Evolutionary conservation across 2,888 invertebrate genomes (phyloP).

Genomic region (Marronus borbonicus): DNA sequence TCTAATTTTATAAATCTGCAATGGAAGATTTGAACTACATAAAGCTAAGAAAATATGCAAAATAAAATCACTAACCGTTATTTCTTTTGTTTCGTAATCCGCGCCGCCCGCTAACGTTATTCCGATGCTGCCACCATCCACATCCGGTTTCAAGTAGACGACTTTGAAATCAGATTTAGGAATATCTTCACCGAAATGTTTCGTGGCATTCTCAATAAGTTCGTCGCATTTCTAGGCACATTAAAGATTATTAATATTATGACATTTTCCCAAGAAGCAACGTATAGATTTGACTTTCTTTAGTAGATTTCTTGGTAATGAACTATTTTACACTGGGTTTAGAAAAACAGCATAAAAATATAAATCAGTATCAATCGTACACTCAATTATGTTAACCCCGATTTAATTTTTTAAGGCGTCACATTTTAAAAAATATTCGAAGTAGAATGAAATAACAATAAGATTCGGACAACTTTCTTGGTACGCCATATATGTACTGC

Average conservation of each 20-base stretch:
- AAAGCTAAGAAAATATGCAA: constrained; percentile 14
- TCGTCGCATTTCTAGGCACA: constrained; percentile 2
- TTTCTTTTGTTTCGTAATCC: constrained; percentile 93
- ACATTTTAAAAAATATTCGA: too few relatives aligned
- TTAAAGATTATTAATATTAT: neutral
- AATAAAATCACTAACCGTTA: constrained; percentile 78
- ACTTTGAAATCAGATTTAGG: constrained; percentile 53
- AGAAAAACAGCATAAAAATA: too few relatives aligned
- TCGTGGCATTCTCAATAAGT: constrained; percentile 36
- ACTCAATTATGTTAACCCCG: too few relatives aligned
- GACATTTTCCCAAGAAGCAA: too few relatives aligned
- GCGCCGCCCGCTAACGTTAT: constrained; percentile 91
- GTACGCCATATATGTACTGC: too few relatives aligned
- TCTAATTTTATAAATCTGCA: constrained; percentile 88
- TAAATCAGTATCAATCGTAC: too few relatives aligned
- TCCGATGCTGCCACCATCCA: constrained; percentile 84
- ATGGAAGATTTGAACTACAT: constrained; percentile 48
- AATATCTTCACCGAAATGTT: constrained; percentile 50
- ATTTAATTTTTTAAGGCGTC: too few relatives aligned
- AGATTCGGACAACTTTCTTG: too few relatives aligned
- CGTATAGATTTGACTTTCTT: too few relatives aligned
- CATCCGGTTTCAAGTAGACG: constrained; percentile 71
- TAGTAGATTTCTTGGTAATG: too few relatives aligned
- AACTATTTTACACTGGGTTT: neutral
- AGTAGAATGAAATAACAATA: too few relatives aligned